Evolutionary conservation across 2,888 invertebrate species (phyloP).

Genomic region (Thera obeliscata): DNA sequence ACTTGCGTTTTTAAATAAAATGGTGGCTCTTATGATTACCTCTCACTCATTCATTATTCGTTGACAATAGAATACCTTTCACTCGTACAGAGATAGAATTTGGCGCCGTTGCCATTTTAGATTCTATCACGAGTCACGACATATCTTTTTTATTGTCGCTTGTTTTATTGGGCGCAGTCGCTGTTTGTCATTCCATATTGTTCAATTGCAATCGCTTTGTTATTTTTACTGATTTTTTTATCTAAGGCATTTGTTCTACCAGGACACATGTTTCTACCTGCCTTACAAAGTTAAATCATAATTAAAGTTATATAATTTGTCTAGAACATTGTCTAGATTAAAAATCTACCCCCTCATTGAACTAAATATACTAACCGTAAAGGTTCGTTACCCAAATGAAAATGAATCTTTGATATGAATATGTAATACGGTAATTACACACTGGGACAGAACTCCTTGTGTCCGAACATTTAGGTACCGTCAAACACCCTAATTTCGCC

Average conservation of each 20-base stretch:
- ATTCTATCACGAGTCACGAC: too few species aligned
- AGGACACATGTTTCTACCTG: too few species aligned
- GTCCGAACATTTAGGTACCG: conserved; percentile 44
- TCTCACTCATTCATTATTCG: too few species aligned
- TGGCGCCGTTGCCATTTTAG: too few species aligned
- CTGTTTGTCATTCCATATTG: not conserved
- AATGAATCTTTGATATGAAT: conserved; percentile 48
- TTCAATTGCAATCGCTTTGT: too few species aligned
- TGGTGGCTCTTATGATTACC: too few species aligned
- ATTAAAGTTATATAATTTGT: not conserved
- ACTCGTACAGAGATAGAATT: too few species aligned
- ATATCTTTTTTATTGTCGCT: not conserved
- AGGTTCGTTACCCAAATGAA: conserved; percentile 36
- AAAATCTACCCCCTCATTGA: not conserved
- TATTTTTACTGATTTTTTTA: too few species aligned
- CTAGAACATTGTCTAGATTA: conserved; percentile 13
- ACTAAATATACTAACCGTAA: not conserved
- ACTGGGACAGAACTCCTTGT: conserved; percentile 37
- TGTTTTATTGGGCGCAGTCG: not conserved
- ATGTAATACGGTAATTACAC: conserved; percentile 50
- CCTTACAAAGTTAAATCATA: not conserved
- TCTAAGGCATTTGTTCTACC: too few species aligned
- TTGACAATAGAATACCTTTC: too few species aligned
- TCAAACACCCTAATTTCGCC: too few species aligned
- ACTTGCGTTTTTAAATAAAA: too few species aligned